Percentiles rank a stretch among this genome's conserved stretches.
These are phyloP conservation scores for Eristalis tenax DNA, from an alignment of 2,888 invertebrate genomes.

Conservation along the genomic window DNA sequence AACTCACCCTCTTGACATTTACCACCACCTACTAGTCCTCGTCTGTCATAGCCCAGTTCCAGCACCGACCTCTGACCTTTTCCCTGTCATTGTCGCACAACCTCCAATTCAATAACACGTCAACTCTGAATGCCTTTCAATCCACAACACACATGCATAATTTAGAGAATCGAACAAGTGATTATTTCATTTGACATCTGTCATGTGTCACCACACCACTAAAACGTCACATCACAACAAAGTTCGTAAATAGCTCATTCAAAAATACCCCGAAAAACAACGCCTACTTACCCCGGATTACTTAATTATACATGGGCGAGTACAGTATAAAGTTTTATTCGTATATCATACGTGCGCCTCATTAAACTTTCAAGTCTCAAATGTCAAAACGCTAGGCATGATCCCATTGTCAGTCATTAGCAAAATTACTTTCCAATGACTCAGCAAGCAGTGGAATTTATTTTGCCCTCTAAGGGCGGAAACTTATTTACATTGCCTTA, in stretches of 20 bases:
- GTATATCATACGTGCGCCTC: background rate
- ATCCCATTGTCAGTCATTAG: conserved; percentile 18
- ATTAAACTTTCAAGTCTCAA: conserved; percentile 3
- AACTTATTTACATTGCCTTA: background rate
- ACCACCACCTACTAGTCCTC: too few relatives aligned
- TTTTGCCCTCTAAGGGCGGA: background rate
- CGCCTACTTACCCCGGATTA: background rate
- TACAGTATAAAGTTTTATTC: background rate
- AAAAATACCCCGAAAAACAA: background rate
- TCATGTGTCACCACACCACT: background rate
- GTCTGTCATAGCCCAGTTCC: too few relatives aligned
- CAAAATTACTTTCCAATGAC: conserved; percentile 20
- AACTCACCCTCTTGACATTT: too few relatives aligned
- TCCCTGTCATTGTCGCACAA: too few relatives aligned
- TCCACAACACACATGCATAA: background rate
- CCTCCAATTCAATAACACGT: too few relatives aligned
- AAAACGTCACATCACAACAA: background rate
- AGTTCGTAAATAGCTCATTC: background rate
- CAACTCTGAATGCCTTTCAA: background rate
- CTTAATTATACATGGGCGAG: background rate
- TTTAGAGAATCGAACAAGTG: background rate
- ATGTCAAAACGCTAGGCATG: conserved; percentile 3
- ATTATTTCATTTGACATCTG: background rate
- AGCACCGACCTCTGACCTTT: too few relatives aligned
- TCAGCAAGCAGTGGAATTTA: background rate